Percentiles rank a stretch among this genome's conserved stretches.
phyloP scores from a whole-genome alignment of 1,140 invertebrate genomes.

The Neodiprion virginianus region DNA sequence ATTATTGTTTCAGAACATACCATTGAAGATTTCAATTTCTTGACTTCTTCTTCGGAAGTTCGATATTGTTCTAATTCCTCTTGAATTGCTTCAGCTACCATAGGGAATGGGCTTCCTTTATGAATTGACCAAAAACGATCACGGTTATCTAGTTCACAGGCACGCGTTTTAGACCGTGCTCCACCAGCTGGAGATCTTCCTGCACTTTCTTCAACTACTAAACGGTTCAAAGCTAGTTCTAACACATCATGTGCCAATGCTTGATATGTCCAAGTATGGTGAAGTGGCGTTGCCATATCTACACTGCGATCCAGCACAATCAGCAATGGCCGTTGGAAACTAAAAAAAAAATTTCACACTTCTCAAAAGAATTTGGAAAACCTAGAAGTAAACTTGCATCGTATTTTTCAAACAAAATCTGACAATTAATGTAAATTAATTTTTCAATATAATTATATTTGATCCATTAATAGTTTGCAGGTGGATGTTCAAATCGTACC shows the following conservation, averaged over 20 bases:
- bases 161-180: slow-evolving; percentile 76
- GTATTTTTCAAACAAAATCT: neutral
- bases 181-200: slow-evolving; percentile 65
- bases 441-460: neutral
- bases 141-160: slow-evolving; percentile 89
- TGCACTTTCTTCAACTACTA: slow-evolving; percentile 78
- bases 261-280: slow-evolving; percentile 99
- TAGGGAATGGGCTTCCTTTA: slow-evolving; percentile 96
- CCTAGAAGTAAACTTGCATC: neutral
- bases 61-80: slow-evolving; percentile 95
- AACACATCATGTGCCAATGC: slow-evolving; percentile 95
- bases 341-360: slow-evolving; percentile 60
- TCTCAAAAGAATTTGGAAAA: slow-evolving; percentile 12
- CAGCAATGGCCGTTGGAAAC: slow-evolving; percentile 91
- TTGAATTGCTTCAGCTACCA: slow-evolving; percentile 97
- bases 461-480: neutral
- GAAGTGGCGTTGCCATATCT: slow-evolving; percentile 96
- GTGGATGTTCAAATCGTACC: slow-evolving; percentile 42
- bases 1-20: slow-evolving; percentile 43
- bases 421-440: neutral
- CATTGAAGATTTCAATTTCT: slow-evolving; percentile 92
- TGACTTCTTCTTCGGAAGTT: slow-evolving; percentile 95
- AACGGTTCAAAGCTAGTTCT: slow-evolving; percentile 87
- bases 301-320: slow-evolving; percentile 94
- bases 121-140: slow-evolving; percentile 94